Percentiles rank a stretch among this genome's conserved stretches.
Evolutionary conservation across 2,113 vertebrate species (phyloP).

Genomic region (Ranitomeya variabilis): DNA sequence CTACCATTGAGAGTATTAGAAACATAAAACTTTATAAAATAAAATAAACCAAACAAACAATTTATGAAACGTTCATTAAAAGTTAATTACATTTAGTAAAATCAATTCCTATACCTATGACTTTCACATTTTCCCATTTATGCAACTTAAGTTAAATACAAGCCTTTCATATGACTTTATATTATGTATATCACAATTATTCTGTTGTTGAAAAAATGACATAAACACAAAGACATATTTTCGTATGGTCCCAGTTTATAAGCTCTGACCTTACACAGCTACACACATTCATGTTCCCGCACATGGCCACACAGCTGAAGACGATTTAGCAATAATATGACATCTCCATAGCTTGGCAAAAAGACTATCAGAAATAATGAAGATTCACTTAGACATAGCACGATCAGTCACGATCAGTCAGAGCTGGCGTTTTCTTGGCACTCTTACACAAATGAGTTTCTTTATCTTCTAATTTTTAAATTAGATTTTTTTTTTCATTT

Average conservation of each 20-base stretch:
- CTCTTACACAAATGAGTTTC: background rate
- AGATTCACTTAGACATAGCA: constrained; percentile 6
- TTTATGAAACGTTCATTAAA: too few species aligned
- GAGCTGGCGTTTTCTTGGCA: constrained; percentile 40
- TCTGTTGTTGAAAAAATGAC: background rate
- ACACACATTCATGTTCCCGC: background rate
- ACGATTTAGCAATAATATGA: background rate
- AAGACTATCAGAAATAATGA: constrained; percentile 20
- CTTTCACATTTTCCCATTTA: too few species aligned
- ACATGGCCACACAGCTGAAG: constrained; percentile 5
- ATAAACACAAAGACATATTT: background rate
- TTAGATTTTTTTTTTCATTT: constrained; percentile 23
- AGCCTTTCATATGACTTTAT: too few species aligned
- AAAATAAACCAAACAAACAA: too few species aligned
- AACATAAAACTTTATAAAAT: too few species aligned
- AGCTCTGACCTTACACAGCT: background rate
- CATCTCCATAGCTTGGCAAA: constrained; percentile 31
- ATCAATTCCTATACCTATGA: too few species aligned
- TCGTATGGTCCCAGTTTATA: background rate
- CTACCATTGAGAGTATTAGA: too few species aligned
- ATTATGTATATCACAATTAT: too few species aligned
- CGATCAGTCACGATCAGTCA: constrained; percentile 16
- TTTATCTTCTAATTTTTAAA: constrained; percentile 7
- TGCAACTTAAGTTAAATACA: too few species aligned
- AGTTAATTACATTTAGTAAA: too few species aligned